Conservation (phyloP, 1,140 invertebrate genomes). For the Anoplolepis gracilipes region DNA sequence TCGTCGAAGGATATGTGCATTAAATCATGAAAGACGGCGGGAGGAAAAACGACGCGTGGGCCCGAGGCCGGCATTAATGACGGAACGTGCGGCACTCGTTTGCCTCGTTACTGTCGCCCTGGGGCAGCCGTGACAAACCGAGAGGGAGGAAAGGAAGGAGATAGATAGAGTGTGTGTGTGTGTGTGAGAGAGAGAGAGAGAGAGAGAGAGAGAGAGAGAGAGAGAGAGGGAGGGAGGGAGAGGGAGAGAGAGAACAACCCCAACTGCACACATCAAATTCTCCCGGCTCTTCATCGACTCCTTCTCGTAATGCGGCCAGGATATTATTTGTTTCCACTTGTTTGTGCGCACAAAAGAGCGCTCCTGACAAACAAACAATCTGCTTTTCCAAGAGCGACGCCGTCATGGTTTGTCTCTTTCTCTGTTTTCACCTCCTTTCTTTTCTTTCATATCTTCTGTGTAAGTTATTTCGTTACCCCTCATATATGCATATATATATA, state of each 20-base stretch:
- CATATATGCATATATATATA: too few relatives aligned
- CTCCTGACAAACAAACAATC: conserved; percentile 82
- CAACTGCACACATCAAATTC: conserved; percentile 55
- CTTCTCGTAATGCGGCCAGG: conserved; percentile 79
- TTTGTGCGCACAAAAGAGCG: conserved; percentile 79
- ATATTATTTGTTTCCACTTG: conserved; percentile 85
- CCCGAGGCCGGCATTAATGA: conserved; percentile 84
- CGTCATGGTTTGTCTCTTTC: conserved; percentile 26
- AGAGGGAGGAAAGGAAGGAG: conserved; percentile 8
- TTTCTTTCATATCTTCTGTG: conserved; percentile 8
- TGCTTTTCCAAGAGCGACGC: conserved; percentile 65
- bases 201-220: conserved; percentile 2
- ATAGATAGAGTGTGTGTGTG: too few relatives aligned
- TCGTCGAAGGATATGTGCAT: conserved; percentile 7
- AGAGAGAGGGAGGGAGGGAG: conserved; percentile 30
- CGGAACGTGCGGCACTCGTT: conserved; percentile 79
- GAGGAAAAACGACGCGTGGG: conserved; percentile 65
- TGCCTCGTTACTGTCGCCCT: conserved; percentile 82
- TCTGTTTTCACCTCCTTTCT: not conserved
- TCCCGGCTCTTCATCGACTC: conserved; percentile 54
- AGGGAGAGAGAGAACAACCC: conserved; percentile 47
- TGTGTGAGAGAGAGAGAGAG: conserved; percentile 17
- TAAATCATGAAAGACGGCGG: conserved; percentile 42
- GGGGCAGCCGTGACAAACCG: conserved; percentile 72
- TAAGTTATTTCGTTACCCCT: conserved; percentile 11